Conservation (phyloP, 2,888 invertebrate species). For the Hirtodrosophila duncani region DNA sequence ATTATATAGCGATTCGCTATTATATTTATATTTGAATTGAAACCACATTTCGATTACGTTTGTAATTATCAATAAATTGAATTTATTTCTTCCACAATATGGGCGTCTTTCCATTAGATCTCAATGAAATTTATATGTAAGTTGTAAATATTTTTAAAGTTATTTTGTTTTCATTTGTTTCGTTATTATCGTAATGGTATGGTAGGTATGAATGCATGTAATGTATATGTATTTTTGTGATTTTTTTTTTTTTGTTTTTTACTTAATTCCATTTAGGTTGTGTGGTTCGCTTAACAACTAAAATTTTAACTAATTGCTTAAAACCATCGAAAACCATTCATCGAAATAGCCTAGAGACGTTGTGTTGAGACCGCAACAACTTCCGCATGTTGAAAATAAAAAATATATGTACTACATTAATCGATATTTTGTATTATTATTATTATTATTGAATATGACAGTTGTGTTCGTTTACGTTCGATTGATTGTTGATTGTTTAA, state of each 20-base stretch:
- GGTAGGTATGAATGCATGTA: slow-evolving; percentile 40
- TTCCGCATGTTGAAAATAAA: slow-evolving; percentile 58
- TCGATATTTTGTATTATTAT: slow-evolving; percentile 50
- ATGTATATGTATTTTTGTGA: slow-evolving; percentile 44
- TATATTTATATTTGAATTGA: too few relatives aligned
- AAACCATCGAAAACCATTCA: slow-evolving; percentile 68
- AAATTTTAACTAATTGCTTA: slow-evolving; percentile 65
- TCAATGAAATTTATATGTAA: slow-evolving; percentile 64
- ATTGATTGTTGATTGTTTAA: slow-evolving; percentile 48
- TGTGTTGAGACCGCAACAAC: too few relatives aligned
- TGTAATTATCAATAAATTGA: slow-evolving; percentile 65
- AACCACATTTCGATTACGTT: neutral
- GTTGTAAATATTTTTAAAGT: slow-evolving; percentile 68
- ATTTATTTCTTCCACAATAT: slow-evolving; percentile 67
- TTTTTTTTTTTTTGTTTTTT: slow-evolving; percentile 51
- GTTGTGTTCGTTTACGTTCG: slow-evolving; percentile 66
- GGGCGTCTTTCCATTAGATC: slow-evolving; percentile 51
- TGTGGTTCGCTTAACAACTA: slow-evolving; percentile 52
- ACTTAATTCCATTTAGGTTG: slow-evolving; percentile 47
- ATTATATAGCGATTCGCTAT: too few relatives aligned
- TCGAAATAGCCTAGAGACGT: slow-evolving; percentile 67
- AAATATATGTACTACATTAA: slow-evolving; percentile 53
- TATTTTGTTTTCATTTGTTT: slow-evolving; percentile 31
- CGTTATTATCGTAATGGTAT: slow-evolving; percentile 20
- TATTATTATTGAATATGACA: slow-evolving; percentile 57